Evolutionary conservation across 2,888 invertebrate species (phyloP).

Genomic region (Archips xylosteana): DNA sequence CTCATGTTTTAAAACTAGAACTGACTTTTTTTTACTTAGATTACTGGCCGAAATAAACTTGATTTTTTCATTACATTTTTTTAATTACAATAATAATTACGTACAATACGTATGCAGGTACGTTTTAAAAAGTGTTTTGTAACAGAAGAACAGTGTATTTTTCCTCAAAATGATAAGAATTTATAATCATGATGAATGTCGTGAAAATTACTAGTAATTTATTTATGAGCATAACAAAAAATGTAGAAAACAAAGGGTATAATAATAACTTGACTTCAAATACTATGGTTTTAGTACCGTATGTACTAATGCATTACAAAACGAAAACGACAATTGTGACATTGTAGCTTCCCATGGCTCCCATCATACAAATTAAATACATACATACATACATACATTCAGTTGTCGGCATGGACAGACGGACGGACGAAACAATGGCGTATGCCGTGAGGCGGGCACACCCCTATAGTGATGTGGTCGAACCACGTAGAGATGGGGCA

Average conservation of each 20-base stretch:
- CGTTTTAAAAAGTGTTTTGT: too few relatives aligned
- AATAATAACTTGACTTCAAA: neutral
- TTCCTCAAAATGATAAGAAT: too few relatives aligned
- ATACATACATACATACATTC: conserved; percentile 54
- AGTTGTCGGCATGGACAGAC: conserved; percentile 72
- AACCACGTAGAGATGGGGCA: conserved; percentile 59
- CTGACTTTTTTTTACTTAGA: too few relatives aligned
- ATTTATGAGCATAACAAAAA: neutral
- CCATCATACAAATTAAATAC: conserved; percentile 50
- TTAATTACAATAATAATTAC: too few relatives aligned
- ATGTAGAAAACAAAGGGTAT: neutral
- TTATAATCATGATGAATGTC: too few relatives aligned
- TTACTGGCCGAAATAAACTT: neutral
- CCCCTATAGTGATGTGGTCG: conserved; percentile 67
- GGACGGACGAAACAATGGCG: conserved; percentile 82
- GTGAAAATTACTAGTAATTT: too few relatives aligned
- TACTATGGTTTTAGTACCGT: neutral
- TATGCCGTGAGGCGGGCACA: conserved; percentile 74
- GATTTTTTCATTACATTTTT: too few relatives aligned
- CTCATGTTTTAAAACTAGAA: too few relatives aligned
- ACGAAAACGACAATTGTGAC: conserved; percentile 24
- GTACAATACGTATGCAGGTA: too few relatives aligned
- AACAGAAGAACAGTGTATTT: too few relatives aligned
- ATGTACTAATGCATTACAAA: conserved; percentile 1
- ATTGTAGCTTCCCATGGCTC: conserved; percentile 43